These are phyloP conservation scores for Megatriorchis doriae DNA, from an alignment of 2,113 vertebrate species.

Conservation along the genomic window DNA sequence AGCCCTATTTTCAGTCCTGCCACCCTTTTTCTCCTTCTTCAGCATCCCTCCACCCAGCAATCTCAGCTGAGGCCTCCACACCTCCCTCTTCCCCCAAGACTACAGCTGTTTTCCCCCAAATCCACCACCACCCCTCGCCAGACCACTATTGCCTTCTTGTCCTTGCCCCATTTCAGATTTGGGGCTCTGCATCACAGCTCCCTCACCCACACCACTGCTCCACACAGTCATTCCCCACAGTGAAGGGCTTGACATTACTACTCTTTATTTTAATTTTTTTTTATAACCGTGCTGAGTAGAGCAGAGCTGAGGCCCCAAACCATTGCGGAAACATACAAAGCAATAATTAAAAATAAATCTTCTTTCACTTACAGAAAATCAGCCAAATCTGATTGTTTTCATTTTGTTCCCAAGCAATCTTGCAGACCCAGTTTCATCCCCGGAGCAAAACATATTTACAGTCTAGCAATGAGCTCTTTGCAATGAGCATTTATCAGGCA, in stretches of 20 bases:
- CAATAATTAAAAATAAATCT: conserved; percentile 53
- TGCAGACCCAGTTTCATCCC: background rate
- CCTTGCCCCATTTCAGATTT: background rate
- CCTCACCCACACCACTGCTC: background rate
- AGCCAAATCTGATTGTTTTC: conserved; percentile 53
- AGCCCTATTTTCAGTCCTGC: background rate
- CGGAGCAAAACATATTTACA: conserved; percentile 52
- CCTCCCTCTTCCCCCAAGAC: background rate
- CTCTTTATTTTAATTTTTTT: background rate
- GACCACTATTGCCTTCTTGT: background rate
- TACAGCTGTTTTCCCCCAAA: background rate
- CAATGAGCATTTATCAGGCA: conserved; percentile 46
- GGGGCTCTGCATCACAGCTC: background rate
- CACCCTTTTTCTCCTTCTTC: background rate
- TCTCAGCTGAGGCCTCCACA: fast-evolving
- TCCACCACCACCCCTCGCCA: background rate
- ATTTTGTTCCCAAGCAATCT: conserved; percentile 36
- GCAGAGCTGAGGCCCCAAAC: background rate
- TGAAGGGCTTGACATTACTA: background rate
- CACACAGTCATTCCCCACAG: background rate
- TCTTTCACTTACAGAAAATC: conserved; percentile 32
- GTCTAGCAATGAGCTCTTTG: background rate
- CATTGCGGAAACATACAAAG: background rate
- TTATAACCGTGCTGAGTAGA: background rate
- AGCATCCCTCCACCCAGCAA: background rate